A percentile compares a stretch with the other conserved stretches of the same genome.
These are phyloP conservation scores for Artemia franciscana DNA, from an alignment of 1,140 invertebrate genomes.

Conservation along the genomic window DNA sequence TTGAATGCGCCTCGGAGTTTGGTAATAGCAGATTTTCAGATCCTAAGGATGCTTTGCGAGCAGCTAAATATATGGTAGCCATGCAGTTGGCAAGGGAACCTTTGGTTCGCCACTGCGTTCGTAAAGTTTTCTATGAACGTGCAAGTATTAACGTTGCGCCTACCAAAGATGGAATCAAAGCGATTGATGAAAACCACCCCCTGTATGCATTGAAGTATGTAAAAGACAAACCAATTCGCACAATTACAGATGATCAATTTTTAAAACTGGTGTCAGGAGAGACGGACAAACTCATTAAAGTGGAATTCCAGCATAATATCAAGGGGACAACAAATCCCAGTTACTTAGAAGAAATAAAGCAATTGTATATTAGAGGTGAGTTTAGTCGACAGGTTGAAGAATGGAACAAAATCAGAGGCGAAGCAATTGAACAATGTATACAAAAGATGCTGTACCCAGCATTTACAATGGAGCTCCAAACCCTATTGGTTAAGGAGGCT, in stretches of 20 bases:
- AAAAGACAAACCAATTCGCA: slow-evolving; percentile 77
- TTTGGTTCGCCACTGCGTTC: slow-evolving; percentile 45
- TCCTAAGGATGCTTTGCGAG: slow-evolving; percentile 55
- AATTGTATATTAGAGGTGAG: slow-evolving; percentile 62
- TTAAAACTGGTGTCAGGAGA: slow-evolving; percentile 58
- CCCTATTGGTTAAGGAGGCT: slow-evolving; percentile 56
- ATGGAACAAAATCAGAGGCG: slow-evolving; percentile 73
- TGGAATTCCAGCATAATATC: slow-evolving; percentile 41
- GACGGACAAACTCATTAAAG: slow-evolving; percentile 56
- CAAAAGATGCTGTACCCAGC: slow-evolving; percentile 70
- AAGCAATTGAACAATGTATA: slow-evolving; percentile 68
- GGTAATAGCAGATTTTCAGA: slow-evolving; percentile 30
- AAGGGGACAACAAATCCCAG: slow-evolving; percentile 42
- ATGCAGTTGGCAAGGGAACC: slow-evolving; percentile 81
- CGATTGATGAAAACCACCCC: slow-evolving; percentile 78
- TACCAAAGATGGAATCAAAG: slow-evolving; percentile 73
- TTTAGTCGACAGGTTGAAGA: slow-evolving; percentile 85
- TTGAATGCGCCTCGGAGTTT: slow-evolving; percentile 52
- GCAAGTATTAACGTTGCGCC: slow-evolving; percentile 58
- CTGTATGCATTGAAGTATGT: slow-evolving; percentile 68
- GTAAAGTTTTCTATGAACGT: slow-evolving; percentile 74
- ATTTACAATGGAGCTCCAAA: slow-evolving; percentile 60
- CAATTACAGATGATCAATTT: slow-evolving; percentile 73
- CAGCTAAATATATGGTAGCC: slow-evolving; percentile 78
- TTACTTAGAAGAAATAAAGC: slow-evolving; percentile 76